Base-by-base conservation (phyloP, 2,113 vertebrate genomes). In the Cercocebus atys region DNA sequence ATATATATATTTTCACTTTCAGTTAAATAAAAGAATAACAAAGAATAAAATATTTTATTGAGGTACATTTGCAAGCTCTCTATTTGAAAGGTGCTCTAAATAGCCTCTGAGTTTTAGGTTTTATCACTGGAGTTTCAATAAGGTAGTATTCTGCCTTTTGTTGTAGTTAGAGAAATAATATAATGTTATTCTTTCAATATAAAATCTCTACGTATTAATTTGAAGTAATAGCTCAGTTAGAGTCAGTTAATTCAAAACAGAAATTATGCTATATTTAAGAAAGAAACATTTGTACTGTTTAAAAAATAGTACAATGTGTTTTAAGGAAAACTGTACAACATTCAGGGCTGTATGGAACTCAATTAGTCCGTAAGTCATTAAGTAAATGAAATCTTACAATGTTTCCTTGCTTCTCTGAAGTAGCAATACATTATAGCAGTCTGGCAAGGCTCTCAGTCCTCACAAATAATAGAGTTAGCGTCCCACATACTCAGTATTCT, bases 341-440 rank as follows among this genome's bases (percentile, higher is more conserved):
- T 92, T 96, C 89, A 90, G 87, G 16, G 61, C 95, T 92, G 27
- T 94, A 35, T 97, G 66, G 81, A 98, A 80, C 64, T 96, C 95
- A 98, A 97, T 98, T 98, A 97, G 98, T 98, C 97, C 97, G 93
- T 78, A 85, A 98, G 50, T 90, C 97, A 98, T 98, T 98, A 98
- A 98, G 93, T 97, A 98, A 98, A 98, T 98, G 85, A 98, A 98
- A 98, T 95, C 85, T 97, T 89, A 94, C 94, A 83, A 32, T 88
- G 55, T 98, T 98, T 97, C 84, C 90, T 95, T 90, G 16, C 94
- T 97, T 95, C 83, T 98, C 96, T 97, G 92, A 98, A 98, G 80
- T 97, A 98, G 97, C 97, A 92, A 97, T 98, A 95, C 20, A 97
- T 98, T 97, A 98, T 6, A 88, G 82, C 45, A 91, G 97, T 70